These are phyloP conservation scores for Saturnia pavonia DNA, from an alignment of 2,888 invertebrate genomes.

Conservation along the genomic window DNA sequence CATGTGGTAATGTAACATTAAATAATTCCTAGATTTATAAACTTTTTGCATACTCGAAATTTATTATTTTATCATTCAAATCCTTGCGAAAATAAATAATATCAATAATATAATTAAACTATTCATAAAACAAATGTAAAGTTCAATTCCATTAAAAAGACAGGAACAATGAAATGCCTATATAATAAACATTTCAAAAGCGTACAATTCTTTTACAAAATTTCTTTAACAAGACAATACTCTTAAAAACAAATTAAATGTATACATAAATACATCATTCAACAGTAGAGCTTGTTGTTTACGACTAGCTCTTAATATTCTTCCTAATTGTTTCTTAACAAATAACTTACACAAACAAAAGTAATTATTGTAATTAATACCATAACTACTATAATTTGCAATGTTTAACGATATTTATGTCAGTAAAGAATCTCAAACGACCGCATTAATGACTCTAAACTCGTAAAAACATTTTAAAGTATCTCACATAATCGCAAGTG, in stretches of 20 bases:
- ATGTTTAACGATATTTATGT: conserved; percentile 24
- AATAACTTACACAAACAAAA: conserved; percentile 4
- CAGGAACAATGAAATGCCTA: not conserved
- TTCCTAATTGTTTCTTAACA: conserved; percentile 6
- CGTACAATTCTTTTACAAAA: not conserved
- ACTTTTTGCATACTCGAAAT: not conserved
- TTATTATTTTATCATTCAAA: not conserved
- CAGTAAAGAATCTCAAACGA: conserved; percentile 26
- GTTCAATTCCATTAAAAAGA: not conserved
- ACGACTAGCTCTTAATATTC: not conserved
- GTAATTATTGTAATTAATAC: conserved; percentile 7
- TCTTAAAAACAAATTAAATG: not conserved
- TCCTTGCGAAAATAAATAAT: not conserved
- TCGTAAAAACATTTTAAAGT: conserved; percentile 29
- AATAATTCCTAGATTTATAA: no score
- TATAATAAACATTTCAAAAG: not conserved
- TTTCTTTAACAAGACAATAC: not conserved
- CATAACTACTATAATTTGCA: not conserved
- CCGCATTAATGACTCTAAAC: conserved; percentile 30
- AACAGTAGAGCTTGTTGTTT: conserved; percentile 6
- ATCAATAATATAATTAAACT: not conserved
- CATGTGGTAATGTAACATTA: no score
- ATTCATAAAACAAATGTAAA: not conserved
- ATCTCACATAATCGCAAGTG: conserved; percentile 27
- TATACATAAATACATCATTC: not conserved